phyloP scores from a whole-genome alignment of 2,113 vertebrate genomes.

The Lates calcarifer region DNA sequence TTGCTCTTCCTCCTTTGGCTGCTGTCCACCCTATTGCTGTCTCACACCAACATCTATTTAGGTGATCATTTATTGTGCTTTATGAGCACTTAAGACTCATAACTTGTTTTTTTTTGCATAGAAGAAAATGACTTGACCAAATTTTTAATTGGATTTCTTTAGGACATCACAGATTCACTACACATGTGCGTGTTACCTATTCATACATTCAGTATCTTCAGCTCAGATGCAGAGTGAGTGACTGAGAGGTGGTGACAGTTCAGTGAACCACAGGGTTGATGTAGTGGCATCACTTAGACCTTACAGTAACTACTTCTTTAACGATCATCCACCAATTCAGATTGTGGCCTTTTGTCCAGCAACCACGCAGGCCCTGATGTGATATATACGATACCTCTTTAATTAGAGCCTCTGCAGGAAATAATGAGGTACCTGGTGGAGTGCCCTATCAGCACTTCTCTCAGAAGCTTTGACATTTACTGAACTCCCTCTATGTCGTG shows the following conservation, averaged over 20 bases:
- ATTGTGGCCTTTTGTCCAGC: conserved; percentile 39
- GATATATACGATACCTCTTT: conserved; percentile 44
- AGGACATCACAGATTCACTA: neutral
- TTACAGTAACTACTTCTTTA: conserved; percentile 34
- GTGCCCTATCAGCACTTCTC: conserved; percentile 64
- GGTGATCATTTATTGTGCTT: neutral
- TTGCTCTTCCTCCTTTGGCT: neutral
- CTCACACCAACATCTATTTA: neutral
- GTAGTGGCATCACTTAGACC: neutral
- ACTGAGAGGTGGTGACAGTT: neutral
- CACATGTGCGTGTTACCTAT: neutral
- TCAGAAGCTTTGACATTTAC: conserved; percentile 74
- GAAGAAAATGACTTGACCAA: neutral
- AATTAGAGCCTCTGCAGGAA: conserved; percentile 58
- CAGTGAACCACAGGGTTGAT: neutral
- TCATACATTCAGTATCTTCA: conserved; percentile 8
- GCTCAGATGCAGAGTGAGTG: neutral
- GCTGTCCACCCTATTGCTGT: neutral
- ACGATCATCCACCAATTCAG: conserved; percentile 24
- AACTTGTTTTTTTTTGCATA: neutral
- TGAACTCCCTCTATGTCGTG: conserved; percentile 21
- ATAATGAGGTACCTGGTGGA: conserved; percentile 66
- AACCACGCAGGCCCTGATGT: conserved; percentile 3
- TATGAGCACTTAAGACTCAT: neutral
- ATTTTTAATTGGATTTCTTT: neutral